Evolutionary conservation across 37 sponge, comb jelly and placozoan genomes (phyloP).

Genomic region (Petrosia ficiformis): DNA sequence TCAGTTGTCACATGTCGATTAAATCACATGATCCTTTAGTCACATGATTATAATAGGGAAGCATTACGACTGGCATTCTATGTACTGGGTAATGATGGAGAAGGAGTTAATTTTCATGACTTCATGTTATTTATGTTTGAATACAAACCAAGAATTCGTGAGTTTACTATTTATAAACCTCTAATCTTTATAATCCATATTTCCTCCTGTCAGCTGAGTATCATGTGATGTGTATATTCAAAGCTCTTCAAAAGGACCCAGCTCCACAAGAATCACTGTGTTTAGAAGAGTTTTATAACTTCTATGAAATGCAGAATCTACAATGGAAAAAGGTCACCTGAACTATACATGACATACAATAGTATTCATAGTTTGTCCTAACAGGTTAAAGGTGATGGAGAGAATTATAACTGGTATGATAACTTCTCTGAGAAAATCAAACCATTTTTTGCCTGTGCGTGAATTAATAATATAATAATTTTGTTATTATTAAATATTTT

Average conservation of each 20-base stretch:
- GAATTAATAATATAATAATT: neutral
- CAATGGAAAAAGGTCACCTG: conserved; percentile 69
- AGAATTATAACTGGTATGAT: neutral
- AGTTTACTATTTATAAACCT: conserved; percentile 7
- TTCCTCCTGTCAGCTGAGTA: conserved; percentile 47
- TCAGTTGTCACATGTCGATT: conserved; percentile 1
- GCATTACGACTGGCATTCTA: conserved; percentile 54
- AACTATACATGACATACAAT: no score
- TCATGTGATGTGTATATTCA: conserved; percentile 80
- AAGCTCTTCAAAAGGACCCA: conserved; percentile 33
- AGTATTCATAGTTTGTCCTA: no score
- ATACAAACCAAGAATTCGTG: conserved; percentile 64
- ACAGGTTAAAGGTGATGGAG: neutral
- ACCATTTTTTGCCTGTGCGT: conserved; percentile 1
- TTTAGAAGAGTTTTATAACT: conserved; percentile 60
- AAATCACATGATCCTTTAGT: neutral
- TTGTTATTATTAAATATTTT: neutral
- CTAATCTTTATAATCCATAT: neutral
- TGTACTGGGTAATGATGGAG: conserved; percentile 6
- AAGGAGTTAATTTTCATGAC: conserved; percentile 49
- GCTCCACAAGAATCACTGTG: conserved; percentile 13
- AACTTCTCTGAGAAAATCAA: neutral
- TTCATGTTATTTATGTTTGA: conserved; percentile 59
- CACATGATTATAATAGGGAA: conserved; percentile 19
- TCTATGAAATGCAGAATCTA: conserved; percentile 63